phyloP scores from a whole-genome alignment of 2,113 vertebrate species.

The Tachysurus vachellii region DNA sequence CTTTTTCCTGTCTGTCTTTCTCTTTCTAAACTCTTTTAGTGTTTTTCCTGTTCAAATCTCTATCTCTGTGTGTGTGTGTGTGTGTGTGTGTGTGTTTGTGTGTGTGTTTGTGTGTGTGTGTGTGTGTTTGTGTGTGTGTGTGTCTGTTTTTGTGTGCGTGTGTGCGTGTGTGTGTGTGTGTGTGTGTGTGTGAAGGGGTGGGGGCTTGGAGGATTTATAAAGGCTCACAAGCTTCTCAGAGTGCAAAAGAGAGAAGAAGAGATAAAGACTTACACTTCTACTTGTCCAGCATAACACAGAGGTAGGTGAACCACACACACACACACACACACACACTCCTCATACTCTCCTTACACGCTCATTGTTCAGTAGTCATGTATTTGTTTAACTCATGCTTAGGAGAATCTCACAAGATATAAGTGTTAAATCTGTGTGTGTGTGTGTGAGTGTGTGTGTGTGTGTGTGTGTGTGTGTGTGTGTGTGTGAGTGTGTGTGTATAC shows the following conservation, averaged over 20 bases:
- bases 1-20: constrained; percentile 8
- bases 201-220: constrained; percentile 66
- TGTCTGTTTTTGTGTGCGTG: background rate
- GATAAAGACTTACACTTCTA: background rate
- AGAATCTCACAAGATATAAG: constrained; percentile 18
- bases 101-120: background rate
- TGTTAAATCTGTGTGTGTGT: constrained; percentile 7
- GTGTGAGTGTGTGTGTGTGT: constrained; percentile 8
- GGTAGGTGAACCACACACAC: background rate
- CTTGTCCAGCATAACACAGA: background rate
- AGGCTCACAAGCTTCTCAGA: constrained; percentile 53
- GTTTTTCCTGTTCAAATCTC: background rate
- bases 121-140: too few relatives aligned
- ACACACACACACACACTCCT: background rate
- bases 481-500: constrained; percentile 1
- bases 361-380: background rate
- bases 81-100: constrained; percentile 7
- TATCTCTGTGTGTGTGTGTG: background rate
- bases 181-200: constrained; percentile 55
- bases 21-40: background rate
- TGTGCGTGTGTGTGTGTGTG: constrained; percentile 47
- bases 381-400: constrained; percentile 58
- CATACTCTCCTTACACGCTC: background rate
- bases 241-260: constrained; percentile 48
- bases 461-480: constrained; percentile 29